Evolutionary conservation across 1,140 invertebrate genomes (phyloP), one percentile per base, ranked within the genome.

Genomic region (Hermatobates lingyangjiaoensis): DNA sequence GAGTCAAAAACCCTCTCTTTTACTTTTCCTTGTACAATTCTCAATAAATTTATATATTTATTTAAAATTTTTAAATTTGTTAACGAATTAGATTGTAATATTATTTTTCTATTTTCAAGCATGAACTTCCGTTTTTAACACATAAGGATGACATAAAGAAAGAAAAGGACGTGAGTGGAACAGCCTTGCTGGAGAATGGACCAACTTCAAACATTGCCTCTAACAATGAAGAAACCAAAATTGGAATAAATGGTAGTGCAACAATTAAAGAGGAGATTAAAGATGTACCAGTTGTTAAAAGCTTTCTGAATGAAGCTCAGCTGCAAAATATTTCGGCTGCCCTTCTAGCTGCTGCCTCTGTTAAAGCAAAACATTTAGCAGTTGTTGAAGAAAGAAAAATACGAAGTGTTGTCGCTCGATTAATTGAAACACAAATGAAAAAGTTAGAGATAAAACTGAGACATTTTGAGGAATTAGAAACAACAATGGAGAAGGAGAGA

Each of bases 351-450:
- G 87, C 95, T 0, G 94, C 95, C 0, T 95, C 95, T 3, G 94
- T 98, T 0, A 98, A 99, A 69, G 95, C 95, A 0, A 98, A 98
- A 70, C 93, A 99, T 70, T 73, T 98, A 54, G 93, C 94, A 0
- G 91, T 90, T 3, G 86, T 98, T 3, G 95, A 99, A 70, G 95
- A 99, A 67, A 70, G 94, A 12, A 95, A 97, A 69, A 98, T 98
- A 53, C 98, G 98, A 66, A 92, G 87, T 0, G 68, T 98, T 1
- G 95, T 98, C 0, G 94, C 95, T 0, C 68, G 98, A 15, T 73
- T 99, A 1, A 95, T 99, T 1, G 95, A 98, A 66, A 98, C 94
- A 0, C 96, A 99, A 71, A 95, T 96, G 90, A 88, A 88, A 67
- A 99, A 99, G 63, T 66, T 98, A 21, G 96, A 99, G 69, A 96